These are phyloP conservation scores for Psammodynastes pulverulentus DNA, from an alignment of 2,113 vertebrate genomes.

Conservation along the genomic window DNA sequence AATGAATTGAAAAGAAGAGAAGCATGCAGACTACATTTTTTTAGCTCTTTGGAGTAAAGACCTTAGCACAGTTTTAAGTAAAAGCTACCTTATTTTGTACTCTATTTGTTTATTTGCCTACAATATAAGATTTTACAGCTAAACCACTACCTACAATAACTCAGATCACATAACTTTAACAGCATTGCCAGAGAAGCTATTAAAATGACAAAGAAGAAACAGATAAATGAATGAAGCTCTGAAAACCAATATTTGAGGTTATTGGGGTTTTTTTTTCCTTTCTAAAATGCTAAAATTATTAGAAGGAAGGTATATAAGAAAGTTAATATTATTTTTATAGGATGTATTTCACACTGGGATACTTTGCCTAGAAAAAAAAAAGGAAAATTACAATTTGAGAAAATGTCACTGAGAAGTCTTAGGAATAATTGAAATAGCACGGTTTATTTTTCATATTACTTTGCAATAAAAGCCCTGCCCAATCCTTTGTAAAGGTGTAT, in stretches of 20 bases:
- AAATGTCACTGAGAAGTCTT: not conserved
- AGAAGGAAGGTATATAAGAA: not conserved
- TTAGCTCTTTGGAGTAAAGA: not conserved
- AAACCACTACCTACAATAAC: constrained; percentile 11
- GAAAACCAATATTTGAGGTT: not conserved
- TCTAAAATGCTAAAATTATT: not conserved
- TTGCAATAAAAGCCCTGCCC: not conserved
- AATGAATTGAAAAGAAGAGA: not conserved
- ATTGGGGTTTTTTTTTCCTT: not conserved
- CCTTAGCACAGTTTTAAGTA: not conserved
- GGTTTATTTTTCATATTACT: not conserved
- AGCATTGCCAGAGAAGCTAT: not conserved
- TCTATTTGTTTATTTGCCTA: not conserved
- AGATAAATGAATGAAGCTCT: not conserved
- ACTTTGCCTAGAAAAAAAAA: not conserved
- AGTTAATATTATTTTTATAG: not conserved
- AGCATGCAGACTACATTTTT: not conserved
- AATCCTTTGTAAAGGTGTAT: not conserved
- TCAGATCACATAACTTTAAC: constrained; percentile 17
- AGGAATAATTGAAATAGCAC: not conserved
- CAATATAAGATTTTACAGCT: not conserved
- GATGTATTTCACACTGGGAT: not conserved
- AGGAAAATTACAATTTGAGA: not conserved
- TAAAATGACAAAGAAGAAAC: not conserved
- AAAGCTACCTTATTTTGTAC: not conserved